phyloP scores from a whole-genome alignment of 1,140 invertebrate species.

The Brachionus calyciflorus region DNA sequence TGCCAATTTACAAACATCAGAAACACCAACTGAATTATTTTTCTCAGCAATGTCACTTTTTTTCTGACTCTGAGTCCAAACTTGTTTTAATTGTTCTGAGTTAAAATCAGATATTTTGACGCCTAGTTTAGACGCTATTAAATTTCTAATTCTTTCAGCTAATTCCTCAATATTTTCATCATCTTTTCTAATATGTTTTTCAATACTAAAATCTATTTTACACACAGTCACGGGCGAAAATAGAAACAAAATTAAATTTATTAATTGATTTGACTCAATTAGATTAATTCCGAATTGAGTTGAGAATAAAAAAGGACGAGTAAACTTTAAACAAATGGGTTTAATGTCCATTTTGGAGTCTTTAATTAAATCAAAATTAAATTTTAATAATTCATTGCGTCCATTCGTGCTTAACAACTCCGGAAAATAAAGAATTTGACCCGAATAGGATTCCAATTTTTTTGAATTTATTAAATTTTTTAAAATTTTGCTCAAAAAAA shows the following conservation, averaged over 20 bases:
- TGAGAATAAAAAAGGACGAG: neutral
- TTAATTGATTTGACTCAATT: conserved; percentile 4
- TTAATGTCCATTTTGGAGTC: neutral
- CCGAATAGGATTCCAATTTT: neutral
- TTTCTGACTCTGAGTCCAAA: neutral
- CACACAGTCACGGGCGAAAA: conserved; percentile 14
- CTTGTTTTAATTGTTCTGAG: neutral
- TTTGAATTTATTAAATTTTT: neutral
- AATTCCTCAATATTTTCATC: neutral
- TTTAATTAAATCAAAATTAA: neutral
- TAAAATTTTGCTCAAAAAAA: neutral
- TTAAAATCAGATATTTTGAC: neutral
- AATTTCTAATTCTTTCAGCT: neutral
- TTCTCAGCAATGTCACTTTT: neutral
- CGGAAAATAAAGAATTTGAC: conserved; percentile 7
- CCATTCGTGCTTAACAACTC: neutral
- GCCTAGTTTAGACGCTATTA: neutral
- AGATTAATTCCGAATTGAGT: neutral
- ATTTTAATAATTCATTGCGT: neutral
- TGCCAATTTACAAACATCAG: neutral
- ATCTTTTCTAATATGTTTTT: neutral
- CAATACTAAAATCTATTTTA: conserved; percentile 3
- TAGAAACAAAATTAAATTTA: conserved; percentile 1
- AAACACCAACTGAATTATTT: neutral
- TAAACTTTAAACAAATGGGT: neutral